Evolutionary conservation across 2,113 vertebrate genomes (phyloP).

Genomic region (Hystrix brachyura): DNA sequence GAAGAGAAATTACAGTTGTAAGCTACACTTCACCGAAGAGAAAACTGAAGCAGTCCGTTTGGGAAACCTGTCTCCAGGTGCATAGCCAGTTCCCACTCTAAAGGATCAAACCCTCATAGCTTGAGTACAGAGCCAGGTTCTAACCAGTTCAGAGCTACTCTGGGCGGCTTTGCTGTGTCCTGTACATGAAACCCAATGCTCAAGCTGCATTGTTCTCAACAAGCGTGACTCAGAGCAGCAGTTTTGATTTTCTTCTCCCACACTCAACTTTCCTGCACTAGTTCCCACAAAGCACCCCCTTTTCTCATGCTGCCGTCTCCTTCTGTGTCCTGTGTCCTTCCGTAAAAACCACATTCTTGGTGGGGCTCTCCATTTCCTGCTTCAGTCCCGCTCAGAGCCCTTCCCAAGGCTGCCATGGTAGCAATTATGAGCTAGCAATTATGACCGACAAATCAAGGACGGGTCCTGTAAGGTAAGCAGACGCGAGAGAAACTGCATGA

Average conservation of each 20-base stretch:
- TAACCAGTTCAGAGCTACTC: too few species aligned
- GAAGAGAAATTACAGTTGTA: background rate
- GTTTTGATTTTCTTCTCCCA: background rate
- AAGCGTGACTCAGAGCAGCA: background rate
- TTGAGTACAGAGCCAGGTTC: background rate
- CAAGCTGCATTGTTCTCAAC: background rate
- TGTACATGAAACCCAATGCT: background rate
- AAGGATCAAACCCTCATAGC: background rate
- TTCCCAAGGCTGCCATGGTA: background rate
- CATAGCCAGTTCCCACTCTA: background rate
- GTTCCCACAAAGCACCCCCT: background rate
- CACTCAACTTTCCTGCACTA: background rate
- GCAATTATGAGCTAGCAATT: background rate
- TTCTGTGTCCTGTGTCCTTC: background rate
- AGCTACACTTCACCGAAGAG: background rate
- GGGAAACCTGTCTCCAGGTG: background rate
- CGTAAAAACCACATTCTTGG: background rate
- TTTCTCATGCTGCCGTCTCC: background rate
- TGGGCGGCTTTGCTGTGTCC: background rate
- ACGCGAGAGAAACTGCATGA: background rate
- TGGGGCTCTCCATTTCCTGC: background rate
- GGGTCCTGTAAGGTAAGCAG: background rate
- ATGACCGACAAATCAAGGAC: background rate
- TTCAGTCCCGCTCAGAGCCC: too few species aligned
- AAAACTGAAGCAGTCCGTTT: background rate